phyloP scores from a whole-genome alignment of 1,140 invertebrate genomes.

The Eulimnadia texana region DNA sequence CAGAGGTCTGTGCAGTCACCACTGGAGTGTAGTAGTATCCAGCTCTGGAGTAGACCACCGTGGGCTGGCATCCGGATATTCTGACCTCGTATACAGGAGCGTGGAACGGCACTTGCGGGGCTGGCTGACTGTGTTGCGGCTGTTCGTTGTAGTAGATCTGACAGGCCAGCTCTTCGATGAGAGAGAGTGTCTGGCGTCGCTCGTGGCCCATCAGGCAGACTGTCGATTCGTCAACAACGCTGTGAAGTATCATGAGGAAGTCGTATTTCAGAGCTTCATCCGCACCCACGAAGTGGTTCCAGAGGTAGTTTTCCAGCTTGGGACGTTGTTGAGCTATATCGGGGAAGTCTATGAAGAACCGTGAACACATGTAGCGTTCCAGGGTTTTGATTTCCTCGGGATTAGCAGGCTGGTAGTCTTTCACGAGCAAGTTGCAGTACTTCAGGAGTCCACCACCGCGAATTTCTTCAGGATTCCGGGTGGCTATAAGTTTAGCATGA shows the following conservation, averaged over 20 bases:
- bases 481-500: slow-evolving; percentile 62
- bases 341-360: slow-evolving; percentile 99
- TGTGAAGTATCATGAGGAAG: slow-evolving; percentile 83
- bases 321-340: slow-evolving; percentile 80
- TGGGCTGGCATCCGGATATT: slow-evolving; percentile 9
- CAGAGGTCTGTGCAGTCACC: not conserved
- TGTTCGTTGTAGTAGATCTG: slow-evolving; percentile 43
- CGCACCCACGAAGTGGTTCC: slow-evolving; percentile 90
- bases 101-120: not conserved
- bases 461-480: slow-evolving; percentile 84
- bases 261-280: slow-evolving; percentile 82
- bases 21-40: slow-evolving; percentile 6
- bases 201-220: slow-evolving; percentile 98
- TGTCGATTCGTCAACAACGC: slow-evolving; percentile 90
- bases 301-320: slow-evolving; percentile 86
- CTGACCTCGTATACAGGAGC: slow-evolving; percentile 6
- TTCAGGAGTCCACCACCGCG: slow-evolving; percentile 95
- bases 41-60: slow-evolving; percentile 8
- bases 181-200: slow-evolving; percentile 74
- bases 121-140: slow-evolving; percentile 32
- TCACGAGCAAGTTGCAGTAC: slow-evolving; percentile 90
- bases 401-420: slow-evolving; percentile 73
- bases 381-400: slow-evolving; percentile 78
- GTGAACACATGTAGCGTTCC: slow-evolving; percentile 98
- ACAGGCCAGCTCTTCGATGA: slow-evolving; percentile 81